A percentile compares a stretch with the other conserved stretches of the same genome.
These are phyloP conservation scores for Tromatobia lineatoria DNA, from an alignment of 2,888 invertebrate species.

Conservation along the genomic window DNA sequence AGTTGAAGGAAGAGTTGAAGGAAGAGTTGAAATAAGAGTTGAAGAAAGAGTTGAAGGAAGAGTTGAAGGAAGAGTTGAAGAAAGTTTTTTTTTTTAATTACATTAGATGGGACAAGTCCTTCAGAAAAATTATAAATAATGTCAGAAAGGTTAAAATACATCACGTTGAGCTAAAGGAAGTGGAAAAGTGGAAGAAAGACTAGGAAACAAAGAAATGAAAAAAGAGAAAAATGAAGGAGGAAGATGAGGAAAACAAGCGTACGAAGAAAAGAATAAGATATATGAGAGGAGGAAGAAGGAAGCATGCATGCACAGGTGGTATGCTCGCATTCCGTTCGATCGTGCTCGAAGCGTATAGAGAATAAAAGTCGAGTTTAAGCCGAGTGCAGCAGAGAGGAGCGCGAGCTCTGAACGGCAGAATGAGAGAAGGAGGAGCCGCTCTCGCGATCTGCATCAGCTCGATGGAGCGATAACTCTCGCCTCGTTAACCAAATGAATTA, in stretches of 20 bases:
- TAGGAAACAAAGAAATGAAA: not conserved
- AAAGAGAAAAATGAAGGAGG: not conserved
- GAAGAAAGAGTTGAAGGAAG: not conserved
- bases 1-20: too few relatives aligned
- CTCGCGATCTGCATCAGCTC: conserved; percentile 51
- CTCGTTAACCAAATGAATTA: conserved; percentile 62
- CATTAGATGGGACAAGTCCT: too few relatives aligned
- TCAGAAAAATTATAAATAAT: too few relatives aligned
- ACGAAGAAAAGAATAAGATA: too few relatives aligned
- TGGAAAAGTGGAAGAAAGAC: not conserved
- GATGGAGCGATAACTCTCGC: conserved; percentile 64
- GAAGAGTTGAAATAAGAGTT: not conserved
- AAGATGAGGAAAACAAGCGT: not conserved
- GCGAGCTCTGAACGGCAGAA: not conserved
- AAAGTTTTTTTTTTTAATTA: too few relatives aligned
- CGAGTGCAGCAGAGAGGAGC: conserved; percentile 13
- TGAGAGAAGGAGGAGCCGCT: not conserved
- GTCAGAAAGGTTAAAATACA: too few relatives aligned
- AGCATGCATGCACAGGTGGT: conserved; percentile 1
- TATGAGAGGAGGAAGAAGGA: not conserved
- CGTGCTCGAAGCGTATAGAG: not conserved
- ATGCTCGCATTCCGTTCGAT: conserved; percentile 1
- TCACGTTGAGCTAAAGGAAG: too few relatives aligned
- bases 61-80: not conserved
- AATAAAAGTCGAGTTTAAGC: not conserved